Conservation (phyloP, 2,797 vertebrate species). For the Serranus cabrilla region DNA sequence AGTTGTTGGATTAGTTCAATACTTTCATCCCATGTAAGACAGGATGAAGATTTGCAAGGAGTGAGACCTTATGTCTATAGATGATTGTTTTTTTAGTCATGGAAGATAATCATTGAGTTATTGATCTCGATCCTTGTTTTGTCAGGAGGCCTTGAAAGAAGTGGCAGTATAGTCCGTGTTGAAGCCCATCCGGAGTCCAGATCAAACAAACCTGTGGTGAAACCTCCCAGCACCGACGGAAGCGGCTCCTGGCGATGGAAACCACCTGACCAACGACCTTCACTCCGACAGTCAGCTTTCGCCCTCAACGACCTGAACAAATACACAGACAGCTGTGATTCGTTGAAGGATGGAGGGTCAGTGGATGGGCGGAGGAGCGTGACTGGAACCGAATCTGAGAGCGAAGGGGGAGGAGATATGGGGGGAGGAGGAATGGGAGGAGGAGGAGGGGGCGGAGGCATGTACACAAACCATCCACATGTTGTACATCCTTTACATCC, state of each 20-base stretch:
- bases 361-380: constrained; percentile 90
- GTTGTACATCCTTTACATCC: constrained; percentile 83
- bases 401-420: constrained; percentile 63
- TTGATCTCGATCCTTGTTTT: constrained; percentile 25
- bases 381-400: constrained; percentile 85
- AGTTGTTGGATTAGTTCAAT: too few species aligned
- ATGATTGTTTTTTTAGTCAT: neutral
- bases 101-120: neutral
- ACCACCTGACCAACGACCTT: constrained; percentile 89
- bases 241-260: constrained; percentile 97
- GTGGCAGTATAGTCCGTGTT: constrained; percentile 90
- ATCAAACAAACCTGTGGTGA: constrained; percentile 89
- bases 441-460: constrained; percentile 57
- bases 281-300: constrained; percentile 90
- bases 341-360: constrained; percentile 90
- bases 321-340: constrained; percentile 93
- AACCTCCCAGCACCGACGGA: constrained; percentile 92
- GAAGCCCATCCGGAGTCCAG: constrained; percentile 93
- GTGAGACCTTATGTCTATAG: too few species aligned
- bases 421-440: constrained; percentile 53
- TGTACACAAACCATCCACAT: constrained; percentile 69
- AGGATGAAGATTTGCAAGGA: too few species aligned
- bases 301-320: constrained; percentile 93
- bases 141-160: constrained; percentile 74
- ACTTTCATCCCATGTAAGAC: too few species aligned